phyloP scores from a whole-genome alignment of 2,113 vertebrate genomes.

The Tichodroma muraria region DNA sequence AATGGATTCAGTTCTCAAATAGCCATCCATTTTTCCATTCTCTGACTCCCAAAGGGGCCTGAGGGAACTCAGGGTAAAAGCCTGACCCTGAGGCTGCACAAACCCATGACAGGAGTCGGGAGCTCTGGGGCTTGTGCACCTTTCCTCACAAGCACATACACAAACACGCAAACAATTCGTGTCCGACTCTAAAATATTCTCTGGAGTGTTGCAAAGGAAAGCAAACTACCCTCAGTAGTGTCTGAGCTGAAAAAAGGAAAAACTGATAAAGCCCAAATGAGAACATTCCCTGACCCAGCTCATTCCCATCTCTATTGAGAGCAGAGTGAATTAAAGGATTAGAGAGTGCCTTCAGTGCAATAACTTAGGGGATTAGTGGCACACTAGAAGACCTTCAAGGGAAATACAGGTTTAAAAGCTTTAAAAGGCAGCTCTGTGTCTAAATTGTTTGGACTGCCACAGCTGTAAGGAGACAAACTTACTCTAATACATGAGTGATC shows the following conservation, averaged over 20 bases:
- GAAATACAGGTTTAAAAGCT: constrained; percentile 59
- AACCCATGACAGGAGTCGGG: fast-evolving
- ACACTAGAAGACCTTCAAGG: constrained; percentile 39
- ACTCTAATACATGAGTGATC: background rate
- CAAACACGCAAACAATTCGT: background rate
- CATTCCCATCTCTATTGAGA: background rate
- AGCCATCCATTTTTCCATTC: background rate
- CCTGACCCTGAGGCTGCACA: background rate
- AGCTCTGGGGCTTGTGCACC: background rate
- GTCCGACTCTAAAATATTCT: background rate
- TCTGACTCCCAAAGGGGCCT: background rate
- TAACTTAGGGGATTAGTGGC: constrained; percentile 51
- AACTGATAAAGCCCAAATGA: background rate
- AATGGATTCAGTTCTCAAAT: background rate
- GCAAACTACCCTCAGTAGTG: background rate
- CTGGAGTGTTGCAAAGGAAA: background rate
- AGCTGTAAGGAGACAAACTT: constrained; percentile 39
- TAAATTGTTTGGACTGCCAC: constrained; percentile 50
- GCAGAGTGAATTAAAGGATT: constrained; percentile 54
- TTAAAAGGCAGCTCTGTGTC: constrained; percentile 58
- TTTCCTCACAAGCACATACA: background rate
- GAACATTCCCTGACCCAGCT: background rate
- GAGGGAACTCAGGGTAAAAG: background rate
- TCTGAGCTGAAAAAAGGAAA: background rate
- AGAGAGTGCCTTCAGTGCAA: constrained; percentile 49